phyloP scores from a whole-genome alignment of 2,888 invertebrate genomes.

The Ptychoptera contaminata region DNA sequence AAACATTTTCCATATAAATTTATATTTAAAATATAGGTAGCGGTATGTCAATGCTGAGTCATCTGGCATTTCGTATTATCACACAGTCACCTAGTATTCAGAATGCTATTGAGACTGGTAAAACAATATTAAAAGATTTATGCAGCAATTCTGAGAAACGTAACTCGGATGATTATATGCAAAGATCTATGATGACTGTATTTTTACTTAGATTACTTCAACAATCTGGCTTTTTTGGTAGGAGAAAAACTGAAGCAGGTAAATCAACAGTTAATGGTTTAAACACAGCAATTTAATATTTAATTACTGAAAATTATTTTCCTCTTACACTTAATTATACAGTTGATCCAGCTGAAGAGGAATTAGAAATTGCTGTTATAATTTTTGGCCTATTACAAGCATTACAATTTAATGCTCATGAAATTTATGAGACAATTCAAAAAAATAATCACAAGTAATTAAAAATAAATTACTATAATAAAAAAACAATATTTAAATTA shows the following conservation, averaged over 20 bases:
- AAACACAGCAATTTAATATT: no score
- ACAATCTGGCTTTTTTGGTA: conserved; percentile 46
- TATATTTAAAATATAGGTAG: conserved; percentile 39
- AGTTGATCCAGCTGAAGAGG: conserved; percentile 34
- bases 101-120: conserved; percentile 25
- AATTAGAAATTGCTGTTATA: conserved; percentile 44
- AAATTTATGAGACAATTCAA: conserved; percentile 53
- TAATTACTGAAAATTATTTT: not conserved
- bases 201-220: conserved; percentile 58
- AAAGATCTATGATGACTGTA: conserved; percentile 59
- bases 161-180: conserved; percentile 50
- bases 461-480: not conserved
- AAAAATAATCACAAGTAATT: conserved; percentile 32
- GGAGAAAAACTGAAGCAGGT: conserved; percentile 25
- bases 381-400: conserved; percentile 55
- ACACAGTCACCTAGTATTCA: conserved; percentile 43
- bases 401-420: conserved; percentile 75
- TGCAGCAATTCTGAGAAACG: conserved; percentile 49
- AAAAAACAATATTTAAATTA: not conserved
- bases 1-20: no score
- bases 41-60: conserved; percentile 67
- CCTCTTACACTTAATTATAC: not conserved
- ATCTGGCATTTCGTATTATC: conserved; percentile 59
- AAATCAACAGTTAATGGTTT: not conserved
- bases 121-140: conserved; percentile 42